Evolutionary conservation across 2,113 vertebrate genomes (phyloP).

Genomic region (Polypterus senegalus): DNA sequence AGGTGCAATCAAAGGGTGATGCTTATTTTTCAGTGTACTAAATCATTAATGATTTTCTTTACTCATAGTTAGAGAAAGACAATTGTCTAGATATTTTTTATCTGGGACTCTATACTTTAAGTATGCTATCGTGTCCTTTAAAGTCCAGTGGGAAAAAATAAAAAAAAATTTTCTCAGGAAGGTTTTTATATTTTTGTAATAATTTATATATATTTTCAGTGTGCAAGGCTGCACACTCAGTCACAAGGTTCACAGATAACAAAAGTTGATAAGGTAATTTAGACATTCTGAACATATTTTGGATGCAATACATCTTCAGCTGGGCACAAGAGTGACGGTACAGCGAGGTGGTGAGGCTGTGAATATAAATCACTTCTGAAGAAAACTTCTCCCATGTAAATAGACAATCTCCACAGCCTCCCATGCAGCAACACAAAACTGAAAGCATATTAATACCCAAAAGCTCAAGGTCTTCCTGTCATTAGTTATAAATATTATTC

Average conservation of each 20-base stretch:
- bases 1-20: too few species aligned
- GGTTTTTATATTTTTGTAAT: too few species aligned
- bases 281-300: conserved; percentile 4
- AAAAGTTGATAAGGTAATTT: conserved; percentile 8
- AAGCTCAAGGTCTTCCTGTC: conserved; percentile 16
- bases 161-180: too few species aligned
- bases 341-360: conserved; percentile 4
- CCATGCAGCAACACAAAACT: conserved; percentile 8
- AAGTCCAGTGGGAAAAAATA: too few species aligned
- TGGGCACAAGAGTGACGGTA: not conserved
- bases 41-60: too few species aligned
- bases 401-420: conserved; percentile 7
- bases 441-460: conserved; percentile 13
- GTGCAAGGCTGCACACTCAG: conserved; percentile 6
- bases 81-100: too few species aligned
- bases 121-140: too few species aligned
- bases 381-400: conserved; percentile 14
- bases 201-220: not conserved
- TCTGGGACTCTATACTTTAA: too few species aligned
- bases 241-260: conserved; percentile 4
- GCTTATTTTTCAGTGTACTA: too few species aligned
- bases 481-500: conserved; percentile 19
- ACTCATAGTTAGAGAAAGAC: too few species aligned
- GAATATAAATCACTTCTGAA: conserved; percentile 12
- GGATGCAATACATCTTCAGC: not conserved